phyloP scores from a whole-genome alignment of 2,888 invertebrate species.

The Villa cingulata region DNA sequence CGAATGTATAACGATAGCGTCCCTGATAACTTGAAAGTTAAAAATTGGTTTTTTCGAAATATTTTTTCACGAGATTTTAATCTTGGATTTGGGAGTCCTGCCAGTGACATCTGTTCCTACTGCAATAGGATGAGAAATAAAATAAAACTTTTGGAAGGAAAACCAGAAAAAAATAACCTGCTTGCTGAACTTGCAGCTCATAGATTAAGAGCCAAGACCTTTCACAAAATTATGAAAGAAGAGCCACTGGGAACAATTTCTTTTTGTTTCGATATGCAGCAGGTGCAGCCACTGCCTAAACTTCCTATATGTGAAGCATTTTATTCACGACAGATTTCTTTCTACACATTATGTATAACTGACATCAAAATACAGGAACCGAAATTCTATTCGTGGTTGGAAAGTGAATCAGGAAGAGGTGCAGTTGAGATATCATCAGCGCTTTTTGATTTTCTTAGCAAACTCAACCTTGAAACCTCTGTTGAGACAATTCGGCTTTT shows the following conservation, averaged over 20 bases:
- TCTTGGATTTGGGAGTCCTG: neutral
- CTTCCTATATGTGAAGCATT: neutral
- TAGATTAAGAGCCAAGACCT: constrained; percentile 6
- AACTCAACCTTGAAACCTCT: neutral
- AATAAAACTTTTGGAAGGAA: constrained; percentile 5
- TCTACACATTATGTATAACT: constrained; percentile 4
- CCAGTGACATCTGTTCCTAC: neutral
- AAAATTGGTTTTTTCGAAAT: neutral
- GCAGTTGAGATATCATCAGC: constrained; percentile 4
- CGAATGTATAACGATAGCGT: too few relatives aligned
- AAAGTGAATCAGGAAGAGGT: constrained; percentile 4
- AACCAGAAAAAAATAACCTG: constrained; percentile 2
- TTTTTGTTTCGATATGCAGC: constrained; percentile 8
- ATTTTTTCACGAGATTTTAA: neutral
- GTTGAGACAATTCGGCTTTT: constrained; percentile 6
- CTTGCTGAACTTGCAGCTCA: constrained; percentile 8
- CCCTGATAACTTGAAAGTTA: neutral
- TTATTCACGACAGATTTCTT: constrained; percentile 8
- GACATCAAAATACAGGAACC: constrained; percentile 7
- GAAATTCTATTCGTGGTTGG: constrained; percentile 10
- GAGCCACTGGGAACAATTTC: constrained; percentile 5
- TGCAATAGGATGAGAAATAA: neutral
- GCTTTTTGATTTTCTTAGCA: constrained; percentile 6
- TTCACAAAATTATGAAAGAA: constrained; percentile 6
- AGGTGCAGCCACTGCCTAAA: constrained; percentile 4